phyloP scores from a whole-genome alignment of 2,113 vertebrate species.

The Cariama cristata region DNA sequence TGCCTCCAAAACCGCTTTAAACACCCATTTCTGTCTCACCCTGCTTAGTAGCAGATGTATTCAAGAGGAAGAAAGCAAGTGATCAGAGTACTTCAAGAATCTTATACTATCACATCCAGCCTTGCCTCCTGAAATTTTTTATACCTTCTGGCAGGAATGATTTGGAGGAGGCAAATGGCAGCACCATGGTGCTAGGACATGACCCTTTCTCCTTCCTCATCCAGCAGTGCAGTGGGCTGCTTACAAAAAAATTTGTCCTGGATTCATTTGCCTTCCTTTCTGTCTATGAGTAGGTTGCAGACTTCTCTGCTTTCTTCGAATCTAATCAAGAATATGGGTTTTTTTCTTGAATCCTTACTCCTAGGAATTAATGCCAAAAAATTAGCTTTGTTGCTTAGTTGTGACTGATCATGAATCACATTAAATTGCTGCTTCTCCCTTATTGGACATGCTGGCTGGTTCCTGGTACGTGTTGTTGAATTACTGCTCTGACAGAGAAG shows the following conservation, averaged over 20 bases:
- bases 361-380: constrained; percentile 26
- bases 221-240: not conserved
- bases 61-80: not conserved
- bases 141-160: not conserved
- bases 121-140: not conserved
- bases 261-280: not conserved
- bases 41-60: not conserved
- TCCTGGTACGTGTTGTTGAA: not conserved
- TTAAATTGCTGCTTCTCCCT: constrained; percentile 30
- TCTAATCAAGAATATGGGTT: not conserved
- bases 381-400: constrained; percentile 24
- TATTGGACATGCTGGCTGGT: not conserved
- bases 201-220: not conserved
- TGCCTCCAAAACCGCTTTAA: not conserved
- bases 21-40: not conserved
- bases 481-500: constrained; percentile 10
- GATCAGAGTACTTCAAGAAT: not conserved
- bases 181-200: not conserved
- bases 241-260: not conserved
- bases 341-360: constrained; percentile 13
- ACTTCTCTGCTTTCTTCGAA: not conserved
- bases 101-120: not conserved
- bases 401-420: constrained; percentile 42
- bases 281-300: not conserved
- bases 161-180: not conserved